Percentiles rank a stretch among this genome's conserved stretches.
These are phyloP conservation scores for Tetheella fluctuosa DNA, from an alignment of 2,888 invertebrate species.

Conservation along the genomic window DNA sequence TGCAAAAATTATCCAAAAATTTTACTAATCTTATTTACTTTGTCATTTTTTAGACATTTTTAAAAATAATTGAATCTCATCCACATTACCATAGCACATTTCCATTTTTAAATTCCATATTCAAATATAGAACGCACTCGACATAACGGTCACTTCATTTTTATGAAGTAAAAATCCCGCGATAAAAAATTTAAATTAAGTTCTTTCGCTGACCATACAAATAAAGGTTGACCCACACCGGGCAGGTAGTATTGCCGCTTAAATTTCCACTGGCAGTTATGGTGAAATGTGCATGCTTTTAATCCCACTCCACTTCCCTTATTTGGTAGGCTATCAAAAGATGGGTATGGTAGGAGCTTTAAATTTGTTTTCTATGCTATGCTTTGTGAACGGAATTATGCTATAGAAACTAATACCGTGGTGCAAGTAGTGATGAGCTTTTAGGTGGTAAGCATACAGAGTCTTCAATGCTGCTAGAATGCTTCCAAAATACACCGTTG, in stretches of 20 bases:
- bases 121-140: conserved; percentile 38
- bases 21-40: too few relatives aligned
- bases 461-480: too few relatives aligned
- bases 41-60: too few relatives aligned
- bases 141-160: conserved; percentile 22
- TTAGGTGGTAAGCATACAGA: too few relatives aligned
- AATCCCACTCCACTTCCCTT: conserved; percentile 40
- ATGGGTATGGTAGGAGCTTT: background rate
- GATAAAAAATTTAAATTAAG: conserved; percentile 52
- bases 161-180: conserved; percentile 28
- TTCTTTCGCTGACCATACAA: conserved; percentile 34
- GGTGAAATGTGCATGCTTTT: conserved; percentile 55
- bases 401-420: too few relatives aligned
- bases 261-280: conserved; percentile 48
- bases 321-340: conserved; percentile 26
- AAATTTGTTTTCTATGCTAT: conserved; percentile 3
- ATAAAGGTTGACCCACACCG: conserved; percentile 24
- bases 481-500: too few relatives aligned
- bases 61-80: conserved; percentile 32
- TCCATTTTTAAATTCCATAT: conserved; percentile 41
- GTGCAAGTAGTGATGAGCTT: too few relatives aligned
- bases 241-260: conserved; percentile 29
- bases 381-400: background rate
- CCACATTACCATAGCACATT: conserved; percentile 25
- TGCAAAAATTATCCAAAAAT: too few relatives aligned